Evolutionary conservation across 1,140 invertebrate genomes (phyloP).

Genomic region (Coelopa frigida): DNA sequence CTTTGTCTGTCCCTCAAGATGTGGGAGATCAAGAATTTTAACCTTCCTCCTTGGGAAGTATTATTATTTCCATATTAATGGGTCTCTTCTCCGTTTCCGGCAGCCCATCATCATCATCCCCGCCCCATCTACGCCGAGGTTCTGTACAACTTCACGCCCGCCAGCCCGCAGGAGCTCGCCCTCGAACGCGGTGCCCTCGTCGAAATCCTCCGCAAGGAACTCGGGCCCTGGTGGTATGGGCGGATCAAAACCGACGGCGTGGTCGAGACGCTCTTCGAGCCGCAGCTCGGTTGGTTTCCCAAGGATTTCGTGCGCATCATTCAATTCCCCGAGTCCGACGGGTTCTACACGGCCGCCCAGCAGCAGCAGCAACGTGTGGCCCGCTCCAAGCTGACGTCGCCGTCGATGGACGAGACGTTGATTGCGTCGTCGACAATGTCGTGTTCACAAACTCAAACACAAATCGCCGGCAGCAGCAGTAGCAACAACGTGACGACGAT

Average conservation of each 20-base stretch:
- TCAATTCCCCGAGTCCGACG: conserved; percentile 29
- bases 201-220: conserved; percentile 38
- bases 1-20: no score
- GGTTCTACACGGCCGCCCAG: conserved; percentile 18
- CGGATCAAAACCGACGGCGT: conserved; percentile 33
- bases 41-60: no score
- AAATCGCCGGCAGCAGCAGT: conserved; percentile 12
- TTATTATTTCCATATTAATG: background rate
- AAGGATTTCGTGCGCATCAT: conserved; percentile 43
- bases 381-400: background rate
- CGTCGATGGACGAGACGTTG: conserved; percentile 4
- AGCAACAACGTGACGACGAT: conserved; percentile 39
- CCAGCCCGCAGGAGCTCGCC: conserved; percentile 38
- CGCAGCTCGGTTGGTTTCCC: conserved; percentile 42
- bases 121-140: conserved; percentile 38
- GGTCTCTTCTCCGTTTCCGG: conserved; percentile 7
- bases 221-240: conserved; percentile 43
- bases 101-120: conserved; percentile 20
- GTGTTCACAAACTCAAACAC: background rate
- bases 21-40: no score
- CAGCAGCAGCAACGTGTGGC: background rate
- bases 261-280: conserved; percentile 31
- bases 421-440: conserved; percentile 5
- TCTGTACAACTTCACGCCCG: conserved; percentile 39
- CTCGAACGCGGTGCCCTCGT: conserved; percentile 38